phyloP scores from a whole-genome alignment of 2,888 invertebrate species.

The Agrochola circellaris region DNA sequence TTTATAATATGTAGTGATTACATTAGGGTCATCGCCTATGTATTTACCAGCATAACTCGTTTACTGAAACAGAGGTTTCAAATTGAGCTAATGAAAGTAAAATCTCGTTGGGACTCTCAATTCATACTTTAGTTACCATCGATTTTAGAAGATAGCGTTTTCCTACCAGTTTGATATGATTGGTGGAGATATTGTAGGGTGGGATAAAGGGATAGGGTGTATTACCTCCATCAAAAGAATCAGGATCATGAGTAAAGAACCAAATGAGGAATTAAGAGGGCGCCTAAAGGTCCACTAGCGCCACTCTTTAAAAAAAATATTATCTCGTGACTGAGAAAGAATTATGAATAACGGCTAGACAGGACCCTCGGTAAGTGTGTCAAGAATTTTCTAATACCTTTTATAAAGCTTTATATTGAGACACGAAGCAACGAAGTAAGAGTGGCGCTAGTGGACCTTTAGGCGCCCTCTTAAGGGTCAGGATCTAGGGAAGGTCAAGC shows the following conservation, averaged over 20 bases:
- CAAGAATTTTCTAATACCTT: too few species aligned
- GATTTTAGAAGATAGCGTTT: neutral
- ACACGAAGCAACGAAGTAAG: too few species aligned
- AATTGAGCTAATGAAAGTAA: conserved; percentile 39
- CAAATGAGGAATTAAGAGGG: neutral
- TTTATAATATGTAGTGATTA: neutral
- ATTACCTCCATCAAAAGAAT: neutral
- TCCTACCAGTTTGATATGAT: neutral
- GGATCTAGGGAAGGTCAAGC: neutral
- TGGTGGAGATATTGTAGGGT: neutral
- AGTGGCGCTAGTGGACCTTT: too few species aligned
- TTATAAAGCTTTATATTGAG: too few species aligned
- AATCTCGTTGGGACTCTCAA: conserved; percentile 12
- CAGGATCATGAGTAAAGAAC: too few species aligned
- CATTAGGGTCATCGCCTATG: conserved; percentile 35
- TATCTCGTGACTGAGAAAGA: too few species aligned
- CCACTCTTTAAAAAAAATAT: too few species aligned
- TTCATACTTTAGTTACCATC: neutral
- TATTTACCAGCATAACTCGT: conserved; percentile 44
- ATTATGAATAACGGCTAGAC: too few species aligned
- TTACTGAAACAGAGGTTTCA: conserved; percentile 22
- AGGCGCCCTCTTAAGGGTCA: too few species aligned
- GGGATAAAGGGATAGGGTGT: too few species aligned
- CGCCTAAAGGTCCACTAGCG: too few species aligned
- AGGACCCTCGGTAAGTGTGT: too few species aligned